Percentiles rank a stretch among this genome's conserved stretches.
These are phyloP conservation scores for Octomys mimax DNA, from an alignment of 2,797 vertebrate genomes.

Conservation along the genomic window DNA sequence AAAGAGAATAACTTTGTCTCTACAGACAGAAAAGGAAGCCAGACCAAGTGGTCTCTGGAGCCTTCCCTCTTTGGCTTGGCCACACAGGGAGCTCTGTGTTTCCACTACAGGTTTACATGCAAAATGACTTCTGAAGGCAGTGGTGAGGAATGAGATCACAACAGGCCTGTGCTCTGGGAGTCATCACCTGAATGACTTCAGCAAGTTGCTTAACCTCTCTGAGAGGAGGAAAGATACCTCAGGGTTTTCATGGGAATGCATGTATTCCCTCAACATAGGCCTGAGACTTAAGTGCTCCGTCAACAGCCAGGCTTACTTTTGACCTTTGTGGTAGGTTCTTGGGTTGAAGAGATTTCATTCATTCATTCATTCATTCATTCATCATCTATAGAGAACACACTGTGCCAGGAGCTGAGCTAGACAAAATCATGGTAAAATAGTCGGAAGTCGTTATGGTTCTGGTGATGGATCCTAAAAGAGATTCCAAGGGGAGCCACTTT, in stretches of 20 bases:
- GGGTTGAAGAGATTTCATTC: background rate
- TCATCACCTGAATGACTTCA: background rate
- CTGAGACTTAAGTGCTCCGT: background rate
- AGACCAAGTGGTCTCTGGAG: background rate
- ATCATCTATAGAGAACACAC: background rate
- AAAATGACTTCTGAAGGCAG: background rate
- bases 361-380: background rate
- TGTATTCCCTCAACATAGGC: background rate
- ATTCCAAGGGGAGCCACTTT: background rate
- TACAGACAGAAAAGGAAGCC: background rate
- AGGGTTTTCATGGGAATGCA: background rate
- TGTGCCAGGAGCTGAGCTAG: background rate
- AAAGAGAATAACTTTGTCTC: background rate
- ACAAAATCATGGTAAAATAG: background rate
- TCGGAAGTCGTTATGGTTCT: background rate
- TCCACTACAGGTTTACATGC: background rate
- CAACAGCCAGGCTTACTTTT: background rate
- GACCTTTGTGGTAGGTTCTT: slow-evolving; percentile 20
- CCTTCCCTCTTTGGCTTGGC: background rate
- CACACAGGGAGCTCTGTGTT: background rate
- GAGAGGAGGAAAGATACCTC: background rate
- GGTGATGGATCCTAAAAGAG: background rate
- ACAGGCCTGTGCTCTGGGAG: background rate
- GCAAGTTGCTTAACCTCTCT: slow-evolving; percentile 17
- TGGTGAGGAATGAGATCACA: background rate